Evolutionary conservation across 2,888 invertebrate genomes (phyloP).

Genomic region (Camponotus fellah): DNA sequence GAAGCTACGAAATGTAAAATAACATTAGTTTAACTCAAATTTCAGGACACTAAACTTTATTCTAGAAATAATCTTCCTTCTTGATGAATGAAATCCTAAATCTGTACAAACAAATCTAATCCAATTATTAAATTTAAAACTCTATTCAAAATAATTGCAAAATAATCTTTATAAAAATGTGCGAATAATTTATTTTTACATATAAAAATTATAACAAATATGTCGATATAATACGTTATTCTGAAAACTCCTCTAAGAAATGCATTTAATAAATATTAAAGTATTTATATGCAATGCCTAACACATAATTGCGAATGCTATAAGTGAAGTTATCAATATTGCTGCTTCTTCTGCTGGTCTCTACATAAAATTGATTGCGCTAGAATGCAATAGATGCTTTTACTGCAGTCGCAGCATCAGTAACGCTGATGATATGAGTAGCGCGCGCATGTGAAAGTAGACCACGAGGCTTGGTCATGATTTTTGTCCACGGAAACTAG

Average conservation of each 20-base stretch:
- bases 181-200: constrained; percentile 1
- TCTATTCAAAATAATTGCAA: background rate
- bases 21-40: background rate
- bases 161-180: background rate
- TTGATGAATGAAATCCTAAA: background rate
- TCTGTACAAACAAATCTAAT: background rate
- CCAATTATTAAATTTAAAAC: background rate
- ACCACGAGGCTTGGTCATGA: constrained; percentile 63
- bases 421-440: constrained; percentile 64
- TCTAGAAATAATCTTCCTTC: background rate
- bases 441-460: constrained; percentile 69
- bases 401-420: constrained; percentile 55
- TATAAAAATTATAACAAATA: background rate
- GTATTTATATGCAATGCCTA: background rate
- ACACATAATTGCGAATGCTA: background rate
- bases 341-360: background rate
- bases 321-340: constrained; percentile 10
- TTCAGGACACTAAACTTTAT: background rate
- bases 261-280: background rate
- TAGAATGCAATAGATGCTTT: constrained; percentile 54
- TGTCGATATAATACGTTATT: background rate
- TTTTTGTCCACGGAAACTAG: constrained; percentile 70
- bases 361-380: constrained; percentile 37
- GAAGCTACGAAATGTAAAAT: background rate
- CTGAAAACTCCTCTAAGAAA: background rate